Evolutionary conservation across 2,888 invertebrate species (phyloP).

Genomic region (Carpatolechia fugitivella): DNA sequence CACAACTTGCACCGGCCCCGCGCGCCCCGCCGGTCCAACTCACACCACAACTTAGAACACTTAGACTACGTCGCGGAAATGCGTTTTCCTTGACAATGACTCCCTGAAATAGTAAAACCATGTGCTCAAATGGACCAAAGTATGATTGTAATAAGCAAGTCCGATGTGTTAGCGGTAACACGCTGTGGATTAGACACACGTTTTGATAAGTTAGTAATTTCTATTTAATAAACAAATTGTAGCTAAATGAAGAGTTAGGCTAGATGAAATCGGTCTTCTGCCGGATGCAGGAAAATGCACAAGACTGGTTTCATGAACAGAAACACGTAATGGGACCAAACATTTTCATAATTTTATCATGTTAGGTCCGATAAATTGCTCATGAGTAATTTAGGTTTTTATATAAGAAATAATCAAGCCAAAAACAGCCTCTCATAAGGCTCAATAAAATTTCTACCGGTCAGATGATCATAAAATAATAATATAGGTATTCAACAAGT

Average conservation of each 20-base stretch:
- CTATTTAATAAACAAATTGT: slow-evolving; percentile 1
- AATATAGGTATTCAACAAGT: neutral
- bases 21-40: slow-evolving; percentile 78
- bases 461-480: neutral
- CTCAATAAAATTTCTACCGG: neutral
- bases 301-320: neutral
- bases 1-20: slow-evolving; percentile 80
- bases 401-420: slow-evolving; percentile 7
- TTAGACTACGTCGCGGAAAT: slow-evolving; percentile 82
- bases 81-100: slow-evolving; percentile 80
- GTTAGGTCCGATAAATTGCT: neutral
- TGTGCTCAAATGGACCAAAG: slow-evolving; percentile 78
- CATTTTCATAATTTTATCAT: neutral
- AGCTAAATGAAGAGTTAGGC: slow-evolving; percentile 1
- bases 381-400: slow-evolving; percentile 9
- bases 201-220: neutral
- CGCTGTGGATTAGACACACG: slow-evolving; percentile 4
- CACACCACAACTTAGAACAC: slow-evolving; percentile 82
- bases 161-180: neutral
- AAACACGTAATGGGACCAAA: neutral
- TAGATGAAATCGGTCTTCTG: slow-evolving; percentile 6
- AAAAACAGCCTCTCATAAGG: slow-evolving; percentile 1
- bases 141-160: slow-evolving; percentile 35
- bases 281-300: neutral
- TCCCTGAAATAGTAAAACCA: slow-evolving; percentile 38